Evolutionary conservation across 2,888 invertebrate species (phyloP).

Genomic region (Amiota communis): DNA sequence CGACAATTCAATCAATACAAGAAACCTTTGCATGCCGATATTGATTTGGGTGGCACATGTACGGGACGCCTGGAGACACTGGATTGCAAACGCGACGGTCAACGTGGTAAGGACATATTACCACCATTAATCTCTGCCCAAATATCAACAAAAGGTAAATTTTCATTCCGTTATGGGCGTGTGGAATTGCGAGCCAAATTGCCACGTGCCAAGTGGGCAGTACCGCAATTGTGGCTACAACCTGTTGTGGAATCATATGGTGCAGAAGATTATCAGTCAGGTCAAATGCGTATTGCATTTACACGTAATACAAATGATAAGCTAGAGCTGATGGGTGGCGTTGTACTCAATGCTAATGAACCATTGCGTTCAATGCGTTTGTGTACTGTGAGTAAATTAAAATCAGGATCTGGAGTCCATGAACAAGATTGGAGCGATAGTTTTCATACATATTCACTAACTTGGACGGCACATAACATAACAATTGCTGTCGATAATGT

Average conservation of each 20-base stretch:
- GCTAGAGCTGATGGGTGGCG: constrained; percentile 60
- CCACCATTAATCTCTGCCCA: constrained; percentile 81
- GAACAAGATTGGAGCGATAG: constrained; percentile 72
- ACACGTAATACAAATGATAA: constrained; percentile 72
- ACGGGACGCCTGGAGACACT: constrained; percentile 59
- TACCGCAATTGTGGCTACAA: constrained; percentile 81
- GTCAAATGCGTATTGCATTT: constrained; percentile 83
- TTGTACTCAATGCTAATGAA: constrained; percentile 57
- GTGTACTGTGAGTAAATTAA: constrained; percentile 49
- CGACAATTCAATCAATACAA: constrained; percentile 41
- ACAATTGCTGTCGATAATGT: constrained; percentile 75
- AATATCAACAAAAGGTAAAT: constrained; percentile 77
- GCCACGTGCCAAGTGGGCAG: constrained; percentile 83
- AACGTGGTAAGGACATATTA: constrained; percentile 72
- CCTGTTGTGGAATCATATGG: constrained; percentile 80
- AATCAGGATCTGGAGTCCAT: constrained; percentile 23
- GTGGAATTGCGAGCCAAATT: constrained; percentile 82
- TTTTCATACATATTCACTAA: constrained; percentile 80
- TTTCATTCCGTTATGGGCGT: constrained; percentile 81
- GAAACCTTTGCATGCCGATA: constrained; percentile 36
- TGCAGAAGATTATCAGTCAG: constrained; percentile 75
- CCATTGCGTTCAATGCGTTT: constrained; percentile 60
- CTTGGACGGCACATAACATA: constrained; percentile 76
- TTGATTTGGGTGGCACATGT: constrained; percentile 61
- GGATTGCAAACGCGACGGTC: constrained; percentile 59